A percentile compares a stretch with the other conserved stretches of the same genome.
Conservation (phyloP, 2,797 vertebrate species). For the Tragopan temminckii region DNA sequence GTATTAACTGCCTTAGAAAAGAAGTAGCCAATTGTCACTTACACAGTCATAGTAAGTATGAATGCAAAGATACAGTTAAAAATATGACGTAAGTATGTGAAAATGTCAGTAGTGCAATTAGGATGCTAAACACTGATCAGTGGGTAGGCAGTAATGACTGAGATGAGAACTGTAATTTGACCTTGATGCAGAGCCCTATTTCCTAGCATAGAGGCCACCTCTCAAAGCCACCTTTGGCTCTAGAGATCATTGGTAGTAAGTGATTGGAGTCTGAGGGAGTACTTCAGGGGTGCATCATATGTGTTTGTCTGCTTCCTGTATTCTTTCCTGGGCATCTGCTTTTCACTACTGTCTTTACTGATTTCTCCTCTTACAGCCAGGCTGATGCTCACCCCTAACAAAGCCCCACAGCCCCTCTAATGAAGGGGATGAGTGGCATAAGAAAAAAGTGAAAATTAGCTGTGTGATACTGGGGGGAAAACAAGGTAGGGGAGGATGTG, state of each 20-base stretch:
- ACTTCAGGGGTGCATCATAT: rapidly evolving
- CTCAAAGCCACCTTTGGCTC: background rate
- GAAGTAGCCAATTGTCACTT: background rate
- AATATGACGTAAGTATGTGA: background rate
- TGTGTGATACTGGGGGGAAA: background rate
- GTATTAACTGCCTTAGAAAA: background rate
- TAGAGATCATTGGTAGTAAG: background rate
- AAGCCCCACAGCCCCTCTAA: background rate
- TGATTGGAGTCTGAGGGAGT: background rate
- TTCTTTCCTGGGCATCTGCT: background rate
- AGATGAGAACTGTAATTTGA: background rate
- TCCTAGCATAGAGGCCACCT: background rate
- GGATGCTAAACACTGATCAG: background rate
- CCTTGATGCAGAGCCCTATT: background rate
- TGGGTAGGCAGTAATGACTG: background rate
- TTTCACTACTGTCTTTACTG: background rate
- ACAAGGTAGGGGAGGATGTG: background rate
- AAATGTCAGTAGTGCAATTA: background rate
- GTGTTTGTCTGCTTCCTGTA: background rate
- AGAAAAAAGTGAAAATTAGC: background rate
- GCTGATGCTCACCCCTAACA: background rate
- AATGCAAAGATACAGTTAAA: background rate
- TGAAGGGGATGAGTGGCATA: background rate
- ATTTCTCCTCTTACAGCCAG: background rate
- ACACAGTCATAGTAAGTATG: background rate